Evolutionary conservation across 2,113 vertebrate species (phyloP).

Genomic region (Heliornis fulica): DNA sequence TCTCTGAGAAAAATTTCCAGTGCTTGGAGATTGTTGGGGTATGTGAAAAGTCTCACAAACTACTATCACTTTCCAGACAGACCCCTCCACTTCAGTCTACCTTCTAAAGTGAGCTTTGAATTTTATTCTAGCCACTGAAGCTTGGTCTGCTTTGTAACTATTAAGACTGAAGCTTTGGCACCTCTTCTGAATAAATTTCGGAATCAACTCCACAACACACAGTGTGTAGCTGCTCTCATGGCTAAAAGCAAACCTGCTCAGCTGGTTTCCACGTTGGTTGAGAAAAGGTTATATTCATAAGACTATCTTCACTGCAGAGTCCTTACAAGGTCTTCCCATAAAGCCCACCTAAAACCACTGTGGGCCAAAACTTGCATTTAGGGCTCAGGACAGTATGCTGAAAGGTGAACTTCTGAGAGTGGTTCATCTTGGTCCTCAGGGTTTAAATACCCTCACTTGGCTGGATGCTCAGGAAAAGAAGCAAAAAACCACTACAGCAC

Average conservation of each 20-base stretch:
- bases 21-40: neutral
- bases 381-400: neutral
- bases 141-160: neutral
- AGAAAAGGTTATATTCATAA: neutral
- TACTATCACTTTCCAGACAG: neutral
- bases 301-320: neutral
- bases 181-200: neutral
- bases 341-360: neutral
- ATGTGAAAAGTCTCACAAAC: neutral
- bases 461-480: neutral
- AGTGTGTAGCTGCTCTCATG: neutral
- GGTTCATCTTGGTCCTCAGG: neutral
- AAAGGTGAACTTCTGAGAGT: neutral
- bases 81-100: neutral
- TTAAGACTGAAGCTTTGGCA: neutral
- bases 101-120: neutral
- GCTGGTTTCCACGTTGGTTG: neutral
- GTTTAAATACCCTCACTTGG: neutral
- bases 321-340: neutral
- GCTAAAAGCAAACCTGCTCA: neutral
- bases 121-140: neutral
- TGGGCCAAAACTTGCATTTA: neutral
- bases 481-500: neutral
- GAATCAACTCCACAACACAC: accelerated
- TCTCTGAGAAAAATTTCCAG: neutral